Evolutionary conservation across 64 coral and sea anemone genomes (phyloP).

Genomic region (Hydrozoanthus tunicans): DNA sequence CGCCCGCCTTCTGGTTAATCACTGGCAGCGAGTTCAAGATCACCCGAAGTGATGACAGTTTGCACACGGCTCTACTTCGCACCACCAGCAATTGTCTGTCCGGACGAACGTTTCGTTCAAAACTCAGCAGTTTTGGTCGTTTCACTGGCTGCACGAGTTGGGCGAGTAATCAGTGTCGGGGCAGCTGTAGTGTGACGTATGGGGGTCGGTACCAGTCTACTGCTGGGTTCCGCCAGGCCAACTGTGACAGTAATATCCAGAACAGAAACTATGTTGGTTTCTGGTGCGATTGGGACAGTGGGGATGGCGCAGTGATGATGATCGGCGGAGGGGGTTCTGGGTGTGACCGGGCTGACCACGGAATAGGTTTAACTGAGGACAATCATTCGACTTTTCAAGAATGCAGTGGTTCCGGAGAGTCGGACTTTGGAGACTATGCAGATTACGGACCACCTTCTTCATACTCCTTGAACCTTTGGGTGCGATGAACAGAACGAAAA

Average conservation of each 20-base stretch:
- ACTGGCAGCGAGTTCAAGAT: conserved; percentile 49
- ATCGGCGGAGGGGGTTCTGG: conserved; percentile 52
- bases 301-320: conserved; percentile 62
- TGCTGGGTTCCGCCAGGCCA: background rate
- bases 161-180: conserved; percentile 12
- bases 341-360: conserved; percentile 45
- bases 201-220: conserved; percentile 4
- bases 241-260: conserved; percentile 30
- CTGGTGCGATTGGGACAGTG: conserved; percentile 35
- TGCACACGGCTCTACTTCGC: background rate
- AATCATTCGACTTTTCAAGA: background rate
- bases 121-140: conserved; percentile 10
- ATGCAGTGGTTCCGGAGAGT: background rate
- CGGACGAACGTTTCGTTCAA: conserved; percentile 18
- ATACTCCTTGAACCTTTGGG: conserved; percentile 20
- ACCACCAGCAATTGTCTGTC: conserved; percentile 35
- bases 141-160: background rate
- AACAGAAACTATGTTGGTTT: background rate
- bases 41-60: conserved; percentile 55
- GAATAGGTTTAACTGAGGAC: conserved; percentile 49
- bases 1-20: conserved; percentile 46
- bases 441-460: background rate
- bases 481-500: background rate
- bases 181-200: conserved; percentile 5
- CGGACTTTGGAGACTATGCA: background rate